Conservation (phyloP, 1,140 invertebrate species). For the Callitettix versicolor region DNA sequence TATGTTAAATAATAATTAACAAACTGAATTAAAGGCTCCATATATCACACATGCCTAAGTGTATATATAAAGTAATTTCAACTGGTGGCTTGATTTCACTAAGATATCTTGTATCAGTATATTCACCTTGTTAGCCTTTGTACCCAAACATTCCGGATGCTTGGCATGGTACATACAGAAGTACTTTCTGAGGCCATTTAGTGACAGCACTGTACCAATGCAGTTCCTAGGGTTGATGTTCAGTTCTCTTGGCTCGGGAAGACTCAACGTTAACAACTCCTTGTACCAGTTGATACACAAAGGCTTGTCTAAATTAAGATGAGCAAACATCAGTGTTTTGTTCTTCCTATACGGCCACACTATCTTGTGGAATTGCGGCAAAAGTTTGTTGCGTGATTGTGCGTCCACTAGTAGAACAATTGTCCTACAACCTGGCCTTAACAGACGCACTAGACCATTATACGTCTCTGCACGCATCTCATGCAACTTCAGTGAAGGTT, state of each 20-base stretch:
- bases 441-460: slow-evolving; percentile 79
- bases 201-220: slow-evolving; percentile 88
- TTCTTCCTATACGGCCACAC: slow-evolving; percentile 93
- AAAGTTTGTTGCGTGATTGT: slow-evolving; percentile 72
- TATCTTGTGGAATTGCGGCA: slow-evolving; percentile 83
- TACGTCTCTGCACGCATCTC: slow-evolving; percentile 92
- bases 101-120: too few species aligned
- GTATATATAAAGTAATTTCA: too few species aligned
- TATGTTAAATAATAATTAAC: too few species aligned
- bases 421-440: slow-evolving; percentile 92
- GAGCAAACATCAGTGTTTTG: slow-evolving; percentile 88
- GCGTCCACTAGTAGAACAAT: slow-evolving; percentile 82
- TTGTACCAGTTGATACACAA: slow-evolving; percentile 64
- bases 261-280: slow-evolving; percentile 71
- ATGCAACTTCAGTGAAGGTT: slow-evolving; percentile 69
- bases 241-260: slow-evolving; percentile 68
- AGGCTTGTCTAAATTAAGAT: slow-evolving; percentile 82
- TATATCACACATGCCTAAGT: too few species aligned
- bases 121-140: slow-evolving; percentile 7
- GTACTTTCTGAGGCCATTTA: slow-evolving; percentile 93
- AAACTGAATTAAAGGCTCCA: too few species aligned
- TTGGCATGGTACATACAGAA: slow-evolving; percentile 98
- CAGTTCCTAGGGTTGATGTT: slow-evolving; percentile 94
- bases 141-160: slow-evolving; percentile 44
- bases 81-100: too few species aligned